Conservation (phyloP, 2,888 invertebrate genomes). For the Apomyelois bistriatella region DNA sequence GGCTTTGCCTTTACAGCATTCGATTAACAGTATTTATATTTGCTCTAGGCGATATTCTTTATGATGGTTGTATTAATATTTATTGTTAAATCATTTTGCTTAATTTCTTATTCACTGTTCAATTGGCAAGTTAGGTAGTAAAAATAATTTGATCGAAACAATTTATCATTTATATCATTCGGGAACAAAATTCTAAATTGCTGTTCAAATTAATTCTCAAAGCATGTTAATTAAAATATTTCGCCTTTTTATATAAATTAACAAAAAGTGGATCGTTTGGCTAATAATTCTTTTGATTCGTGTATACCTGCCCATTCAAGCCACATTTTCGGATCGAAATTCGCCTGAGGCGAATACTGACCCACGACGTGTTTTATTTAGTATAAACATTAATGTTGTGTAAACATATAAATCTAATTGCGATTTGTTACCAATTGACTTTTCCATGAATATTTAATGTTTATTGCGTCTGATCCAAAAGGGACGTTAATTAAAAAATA, state of each 20-base stretch:
- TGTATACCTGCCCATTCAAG: constrained; percentile 35
- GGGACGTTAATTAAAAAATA: constrained; percentile 19
- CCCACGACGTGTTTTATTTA: constrained; percentile 34
- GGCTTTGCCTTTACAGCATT: constrained; percentile 48
- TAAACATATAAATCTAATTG: constrained; percentile 59
- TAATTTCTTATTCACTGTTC: constrained; percentile 15
- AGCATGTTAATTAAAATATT: background rate
- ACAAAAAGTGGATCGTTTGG: constrained; percentile 21
- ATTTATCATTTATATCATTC: background rate
- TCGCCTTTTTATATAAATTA: constrained; percentile 1
- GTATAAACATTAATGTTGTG: constrained; percentile 45
- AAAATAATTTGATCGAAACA: background rate
- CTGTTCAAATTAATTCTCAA: background rate
- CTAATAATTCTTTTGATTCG: constrained; percentile 41
- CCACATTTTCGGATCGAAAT: constrained; percentile 19
- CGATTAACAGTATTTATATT: constrained; percentile 58
- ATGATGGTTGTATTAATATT: constrained; percentile 25
- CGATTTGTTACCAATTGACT: constrained; percentile 55
- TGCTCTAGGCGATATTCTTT: constrained; percentile 54
- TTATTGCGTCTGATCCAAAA: constrained; percentile 25
- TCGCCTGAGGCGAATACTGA: constrained; percentile 38
- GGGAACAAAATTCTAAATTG: background rate
- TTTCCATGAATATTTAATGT: constrained; percentile 44
- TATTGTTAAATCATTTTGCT: constrained; percentile 21
- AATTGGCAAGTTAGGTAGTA: background rate